Evolutionary conservation across 2,113 vertebrate species (phyloP).

Genomic region (Neolamprologus toae): DNA sequence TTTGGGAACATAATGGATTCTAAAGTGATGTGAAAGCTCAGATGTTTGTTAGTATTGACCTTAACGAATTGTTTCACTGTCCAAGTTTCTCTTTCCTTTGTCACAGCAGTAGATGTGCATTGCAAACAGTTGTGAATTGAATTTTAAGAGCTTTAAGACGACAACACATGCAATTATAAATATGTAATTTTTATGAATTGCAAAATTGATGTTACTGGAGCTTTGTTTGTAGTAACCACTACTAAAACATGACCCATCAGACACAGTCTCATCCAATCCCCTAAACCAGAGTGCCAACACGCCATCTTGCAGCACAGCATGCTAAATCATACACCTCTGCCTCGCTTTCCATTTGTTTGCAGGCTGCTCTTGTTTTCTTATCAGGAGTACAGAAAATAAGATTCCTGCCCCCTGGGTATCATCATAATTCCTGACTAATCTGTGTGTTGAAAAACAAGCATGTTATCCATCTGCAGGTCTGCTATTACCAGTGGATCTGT

Average conservation of each 20-base stretch:
- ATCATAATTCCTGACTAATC: constrained; percentile 66
- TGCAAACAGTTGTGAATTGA: neutral
- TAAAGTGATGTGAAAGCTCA: neutral
- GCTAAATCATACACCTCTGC: constrained; percentile 40
- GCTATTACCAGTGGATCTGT: constrained; percentile 33
- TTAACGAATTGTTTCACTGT: neutral
- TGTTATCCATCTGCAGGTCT: constrained; percentile 34
- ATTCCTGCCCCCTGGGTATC: constrained; percentile 61
- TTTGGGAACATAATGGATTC: neutral
- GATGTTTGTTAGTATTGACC: neutral
- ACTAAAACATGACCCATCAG: constrained; percentile 20
- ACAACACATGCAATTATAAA: neutral
- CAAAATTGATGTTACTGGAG: neutral
- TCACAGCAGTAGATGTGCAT: neutral
- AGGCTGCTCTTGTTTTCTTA: constrained; percentile 61
- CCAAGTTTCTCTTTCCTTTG: neutral
- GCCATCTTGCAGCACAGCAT: constrained; percentile 37
- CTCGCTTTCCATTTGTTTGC: constrained; percentile 10
- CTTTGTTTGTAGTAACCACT: neutral
- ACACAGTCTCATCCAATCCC: constrained; percentile 28
- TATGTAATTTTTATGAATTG: neutral
- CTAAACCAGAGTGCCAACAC: constrained; percentile 35
- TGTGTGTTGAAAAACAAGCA: constrained; percentile 40
- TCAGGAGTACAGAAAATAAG: constrained; percentile 63
- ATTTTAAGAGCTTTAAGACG: neutral